Percentiles rank a stretch among this genome's conserved stretches.
Conservation (phyloP, 2,888 invertebrate genomes). For the Sminthurides aquaticus region DNA sequence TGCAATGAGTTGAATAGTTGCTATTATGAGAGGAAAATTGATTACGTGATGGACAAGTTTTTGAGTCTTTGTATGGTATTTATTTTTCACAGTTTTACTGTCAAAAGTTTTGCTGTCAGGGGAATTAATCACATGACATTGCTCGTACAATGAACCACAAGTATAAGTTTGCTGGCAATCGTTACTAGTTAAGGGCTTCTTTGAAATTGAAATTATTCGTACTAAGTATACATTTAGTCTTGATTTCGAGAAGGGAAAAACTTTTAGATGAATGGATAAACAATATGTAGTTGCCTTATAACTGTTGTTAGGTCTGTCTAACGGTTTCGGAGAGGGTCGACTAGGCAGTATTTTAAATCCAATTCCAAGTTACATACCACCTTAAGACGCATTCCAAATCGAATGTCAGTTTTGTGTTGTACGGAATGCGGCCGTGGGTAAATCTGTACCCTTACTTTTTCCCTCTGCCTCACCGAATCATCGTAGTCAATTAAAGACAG, state of each 20-base stretch:
- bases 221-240: too few species aligned
- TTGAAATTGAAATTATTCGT: background rate
- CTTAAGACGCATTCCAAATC: background rate
- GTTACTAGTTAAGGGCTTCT: background rate
- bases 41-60: too few species aligned
- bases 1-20: too few species aligned
- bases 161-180: background rate
- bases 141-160: background rate
- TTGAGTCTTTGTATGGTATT: too few species aligned
- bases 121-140: background rate
- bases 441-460: background rate
- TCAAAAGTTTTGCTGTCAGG: too few species aligned
- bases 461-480: background rate
- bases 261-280: constrained; percentile 5
- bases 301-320: constrained; percentile 10
- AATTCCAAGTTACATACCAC: background rate
- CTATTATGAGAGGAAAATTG: too few species aligned
- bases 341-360: too few species aligned
- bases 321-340: background rate
- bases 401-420: background rate
- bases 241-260: too few species aligned
- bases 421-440: background rate
- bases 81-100: too few species aligned
- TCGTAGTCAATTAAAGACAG: too few species aligned
- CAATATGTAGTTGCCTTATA: constrained; percentile 25